Conservation (phyloP, 2,113 vertebrate genomes). For the Anoura caudifer region DNA sequence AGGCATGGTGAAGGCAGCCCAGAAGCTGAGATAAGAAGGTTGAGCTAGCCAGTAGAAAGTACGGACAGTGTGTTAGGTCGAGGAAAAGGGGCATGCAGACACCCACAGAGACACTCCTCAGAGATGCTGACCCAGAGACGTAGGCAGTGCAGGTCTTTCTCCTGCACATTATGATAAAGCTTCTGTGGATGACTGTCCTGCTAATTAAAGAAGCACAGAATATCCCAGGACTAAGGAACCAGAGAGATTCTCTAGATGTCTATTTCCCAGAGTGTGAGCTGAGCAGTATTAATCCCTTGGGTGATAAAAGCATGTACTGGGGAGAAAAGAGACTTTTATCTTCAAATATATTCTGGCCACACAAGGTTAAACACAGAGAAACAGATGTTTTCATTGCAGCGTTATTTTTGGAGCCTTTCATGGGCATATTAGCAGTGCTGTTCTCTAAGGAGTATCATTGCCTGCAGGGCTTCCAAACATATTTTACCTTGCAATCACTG, state of each 20-base stretch:
- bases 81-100: neutral
- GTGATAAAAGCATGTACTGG: neutral
- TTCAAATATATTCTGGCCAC: neutral
- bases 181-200: neutral
- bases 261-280: neutral
- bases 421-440: neutral
- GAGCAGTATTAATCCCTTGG: neutral
- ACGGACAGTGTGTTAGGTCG: neutral
- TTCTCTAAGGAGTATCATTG: neutral
- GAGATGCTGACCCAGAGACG: neutral
- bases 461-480: neutral
- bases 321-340: neutral
- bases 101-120: neutral
- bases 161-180: accelerated
- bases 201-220: neutral
- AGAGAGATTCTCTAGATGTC: neutral
- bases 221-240: neutral
- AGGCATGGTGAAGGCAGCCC: neutral
- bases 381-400: neutral
- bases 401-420: neutral
- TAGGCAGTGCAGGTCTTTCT: neutral
- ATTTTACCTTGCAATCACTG: neutral
- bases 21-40: neutral
- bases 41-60: neutral
- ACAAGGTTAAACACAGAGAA: neutral